phyloP scores from a whole-genome alignment of 2,113 vertebrate genomes.

The human region GRCh38 chr1:172776001-172776500 shows the following conservation, averaged over 20 bases:
- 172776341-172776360: not conserved
- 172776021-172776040: not conserved
- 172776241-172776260: not conserved
- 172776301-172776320: not conserved
- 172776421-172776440: not conserved
- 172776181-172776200: not conserved
- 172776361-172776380: not conserved
- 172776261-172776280: not conserved
- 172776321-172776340: not conserved
- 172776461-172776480: not conserved
- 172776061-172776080: not conserved
- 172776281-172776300: not conserved
- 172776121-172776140: constrained; percentile 22
- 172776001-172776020: not conserved
- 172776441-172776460: not conserved
- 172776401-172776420: not conserved
- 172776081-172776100: not conserved
- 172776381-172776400: not conserved
- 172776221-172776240: not conserved
- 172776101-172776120: not conserved
- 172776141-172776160: not conserved
- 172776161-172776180: not conserved
- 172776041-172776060: not conserved
- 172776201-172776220: not conserved
- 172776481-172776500: not conserved